Base-by-base conservation (phyloP, 2,113 vertebrate species). In the Anseranas semipalmata region DNA sequence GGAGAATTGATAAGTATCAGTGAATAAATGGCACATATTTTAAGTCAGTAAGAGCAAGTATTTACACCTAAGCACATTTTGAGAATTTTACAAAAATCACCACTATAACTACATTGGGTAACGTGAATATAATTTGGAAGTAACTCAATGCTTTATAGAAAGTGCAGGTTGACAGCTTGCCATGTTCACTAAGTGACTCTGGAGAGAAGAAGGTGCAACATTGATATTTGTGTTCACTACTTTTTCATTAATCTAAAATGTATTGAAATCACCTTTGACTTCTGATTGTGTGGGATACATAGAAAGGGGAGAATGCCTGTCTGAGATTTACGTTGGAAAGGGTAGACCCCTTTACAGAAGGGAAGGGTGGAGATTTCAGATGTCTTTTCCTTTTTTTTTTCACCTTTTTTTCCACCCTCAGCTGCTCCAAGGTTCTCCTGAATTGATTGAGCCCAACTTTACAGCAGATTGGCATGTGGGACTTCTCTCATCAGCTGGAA, bases 401-500 rank as follows among this genome's bases (percentile, higher is more conserved):
- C 28, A 28, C 7, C 8, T 22, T 39, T 19, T 43, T 45, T 9
- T 10, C 10, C 16, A 39, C 22, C 55, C 10, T 21, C 71, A 99
- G 99, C 94, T 99, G 43, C 97, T 99, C 68, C 98, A 99, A 96
- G 97, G 97, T 25, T 99, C 98, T 70, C 97, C 98, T 86, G 99
- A 99, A 75, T 17, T 98, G 12, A 97, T 99, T 78, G 98, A 99
- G 74, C 92, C 96, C 8, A 98, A 22, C 50, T 92, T 98, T 63
- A 97, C 97, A 74, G 97, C 97, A 68, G 98, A 98, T 95, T 98
- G 97, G 95, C 98, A 97, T 78, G 94, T 96, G 46, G 70, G 97
- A 76, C 75, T 71, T 89, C 98, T 97, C 28, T 98, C 97, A 83
- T 93, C 96, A 13, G 76, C 93, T 18, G 97, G 95, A 86, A 98